These are phyloP conservation scores for Formica selysi DNA, from an alignment of 1,140 invertebrate genomes.

Conservation along the genomic window DNA sequence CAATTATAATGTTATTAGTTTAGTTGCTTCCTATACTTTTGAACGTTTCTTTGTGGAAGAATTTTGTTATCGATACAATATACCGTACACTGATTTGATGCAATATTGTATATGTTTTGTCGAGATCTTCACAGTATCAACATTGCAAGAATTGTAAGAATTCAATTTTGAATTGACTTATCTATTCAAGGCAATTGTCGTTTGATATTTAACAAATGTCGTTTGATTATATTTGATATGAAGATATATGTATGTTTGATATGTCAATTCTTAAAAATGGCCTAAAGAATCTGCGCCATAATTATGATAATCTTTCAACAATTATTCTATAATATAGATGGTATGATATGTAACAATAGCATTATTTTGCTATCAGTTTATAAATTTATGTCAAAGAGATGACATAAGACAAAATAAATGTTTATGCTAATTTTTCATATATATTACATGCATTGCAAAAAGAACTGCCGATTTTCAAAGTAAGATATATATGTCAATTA, in stretches of 20 bases:
- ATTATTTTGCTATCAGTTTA: slow-evolving; percentile 42
- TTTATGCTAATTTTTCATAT: slow-evolving; percentile 25
- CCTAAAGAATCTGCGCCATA: neutral
- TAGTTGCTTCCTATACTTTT: slow-evolving; percentile 81
- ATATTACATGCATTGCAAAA: slow-evolving; percentile 38
- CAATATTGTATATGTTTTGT: slow-evolving; percentile 84
- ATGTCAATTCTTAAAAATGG: slow-evolving; percentile 14
- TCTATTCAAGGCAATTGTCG: neutral
- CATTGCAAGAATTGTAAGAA: slow-evolving; percentile 79
- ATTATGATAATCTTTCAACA: slow-evolving; percentile 32
- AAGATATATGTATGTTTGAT: slow-evolving; percentile 8
- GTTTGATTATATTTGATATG: neutral
- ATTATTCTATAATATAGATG: slow-evolving; percentile 50
- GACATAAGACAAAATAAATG: neutral
- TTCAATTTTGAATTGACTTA: slow-evolving; percentile 10
- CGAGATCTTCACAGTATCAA: slow-evolving; percentile 81
- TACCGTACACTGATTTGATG: slow-evolving; percentile 82
- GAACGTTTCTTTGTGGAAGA: slow-evolving; percentile 82
- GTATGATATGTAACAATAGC: neutral
- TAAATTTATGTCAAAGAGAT: neutral
- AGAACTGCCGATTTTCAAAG: slow-evolving; percentile 28
- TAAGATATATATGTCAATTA: slow-evolving; percentile 10
- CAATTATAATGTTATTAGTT: slow-evolving; percentile 80
- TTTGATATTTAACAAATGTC: slow-evolving; percentile 16
- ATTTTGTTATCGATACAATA: slow-evolving; percentile 83